Evolutionary conservation across 1,140 invertebrate species (phyloP).

Genomic region (Eumeta japonica): DNA sequence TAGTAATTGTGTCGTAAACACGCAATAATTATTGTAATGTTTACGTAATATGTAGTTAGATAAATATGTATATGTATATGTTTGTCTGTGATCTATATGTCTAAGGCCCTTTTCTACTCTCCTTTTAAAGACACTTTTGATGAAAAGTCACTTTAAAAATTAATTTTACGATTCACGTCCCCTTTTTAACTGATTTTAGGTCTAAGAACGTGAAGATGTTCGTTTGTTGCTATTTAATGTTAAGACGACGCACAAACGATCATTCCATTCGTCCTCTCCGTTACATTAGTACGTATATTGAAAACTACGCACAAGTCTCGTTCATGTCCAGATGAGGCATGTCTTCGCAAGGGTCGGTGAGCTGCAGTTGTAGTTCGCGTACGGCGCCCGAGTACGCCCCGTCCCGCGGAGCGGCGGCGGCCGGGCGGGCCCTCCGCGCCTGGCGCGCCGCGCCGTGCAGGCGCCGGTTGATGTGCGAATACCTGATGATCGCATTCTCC

Average conservation of each 20-base stretch:
- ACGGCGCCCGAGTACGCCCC: conserved; percentile 32
- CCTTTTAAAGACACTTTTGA: too few relatives aligned
- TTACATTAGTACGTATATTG: background rate
- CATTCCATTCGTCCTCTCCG: background rate
- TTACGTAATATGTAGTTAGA: too few relatives aligned
- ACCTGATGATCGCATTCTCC: conserved; percentile 29
- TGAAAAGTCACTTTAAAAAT: too few relatives aligned
- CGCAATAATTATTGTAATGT: too few relatives aligned
- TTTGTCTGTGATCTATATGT: too few relatives aligned
- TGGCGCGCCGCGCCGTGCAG: conserved; percentile 9
- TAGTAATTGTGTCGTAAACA: too few relatives aligned
- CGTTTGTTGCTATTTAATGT: too few relatives aligned
- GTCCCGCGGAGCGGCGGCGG: background rate
- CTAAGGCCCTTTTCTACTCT: too few relatives aligned
- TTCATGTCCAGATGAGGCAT: conserved; percentile 67
- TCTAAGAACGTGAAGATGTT: too few relatives aligned
- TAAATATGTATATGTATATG: too few relatives aligned
- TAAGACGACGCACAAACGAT: background rate
- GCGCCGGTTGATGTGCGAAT: conserved; percentile 20
- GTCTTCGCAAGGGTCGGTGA: conserved; percentile 58
- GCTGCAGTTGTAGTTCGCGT: conserved; percentile 49
- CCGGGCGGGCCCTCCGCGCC: background rate
- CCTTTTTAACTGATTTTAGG: too few relatives aligned
- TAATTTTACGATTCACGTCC: too few relatives aligned
- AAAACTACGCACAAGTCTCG: conserved; percentile 66